Evolutionary conservation across 2,113 vertebrate species (phyloP).

Genomic region (Thamnophis sirtalis): DNA sequence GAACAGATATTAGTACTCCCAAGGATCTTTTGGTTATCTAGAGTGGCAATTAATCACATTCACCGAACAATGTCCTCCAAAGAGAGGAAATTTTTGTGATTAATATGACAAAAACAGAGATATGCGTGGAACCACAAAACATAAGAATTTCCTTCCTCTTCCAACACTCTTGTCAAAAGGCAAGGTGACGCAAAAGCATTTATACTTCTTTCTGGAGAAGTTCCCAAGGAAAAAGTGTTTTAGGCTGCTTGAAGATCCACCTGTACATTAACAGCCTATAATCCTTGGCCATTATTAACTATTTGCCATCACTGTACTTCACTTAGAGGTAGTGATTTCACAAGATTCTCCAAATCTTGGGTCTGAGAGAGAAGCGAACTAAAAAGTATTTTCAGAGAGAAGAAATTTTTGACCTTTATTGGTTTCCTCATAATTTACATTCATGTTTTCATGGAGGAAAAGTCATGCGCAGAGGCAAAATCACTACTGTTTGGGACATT

Average conservation of each 20-base stretch:
- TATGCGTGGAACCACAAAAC: conserved; percentile 24
- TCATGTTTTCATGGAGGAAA: background rate
- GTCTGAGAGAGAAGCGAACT: background rate
- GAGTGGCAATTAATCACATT: conserved; percentile 44
- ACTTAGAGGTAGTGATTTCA: background rate
- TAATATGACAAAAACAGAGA: conserved; percentile 30
- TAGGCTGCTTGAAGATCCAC: background rate
- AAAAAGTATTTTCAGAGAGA: background rate
- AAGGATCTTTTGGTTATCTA: conserved; percentile 31
- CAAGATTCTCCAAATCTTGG: background rate
- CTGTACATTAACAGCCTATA: background rate
- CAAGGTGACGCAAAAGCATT: background rate
- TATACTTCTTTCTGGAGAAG: background rate
- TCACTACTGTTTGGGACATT: background rate
- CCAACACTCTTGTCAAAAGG: conserved; percentile 43
- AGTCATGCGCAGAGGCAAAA: background rate
- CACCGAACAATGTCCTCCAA: conserved; percentile 34
- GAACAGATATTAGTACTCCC: background rate
- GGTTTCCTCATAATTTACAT: background rate
- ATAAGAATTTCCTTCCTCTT: conserved; percentile 51
- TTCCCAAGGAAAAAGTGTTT: background rate
- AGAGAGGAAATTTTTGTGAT: conserved; percentile 13
- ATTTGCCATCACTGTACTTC: background rate
- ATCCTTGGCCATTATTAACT: background rate
- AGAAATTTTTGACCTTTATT: background rate